Evolutionary conservation across 2,113 vertebrate species (phyloP).

Genomic region (Melanerpes aurifrons): DNA sequence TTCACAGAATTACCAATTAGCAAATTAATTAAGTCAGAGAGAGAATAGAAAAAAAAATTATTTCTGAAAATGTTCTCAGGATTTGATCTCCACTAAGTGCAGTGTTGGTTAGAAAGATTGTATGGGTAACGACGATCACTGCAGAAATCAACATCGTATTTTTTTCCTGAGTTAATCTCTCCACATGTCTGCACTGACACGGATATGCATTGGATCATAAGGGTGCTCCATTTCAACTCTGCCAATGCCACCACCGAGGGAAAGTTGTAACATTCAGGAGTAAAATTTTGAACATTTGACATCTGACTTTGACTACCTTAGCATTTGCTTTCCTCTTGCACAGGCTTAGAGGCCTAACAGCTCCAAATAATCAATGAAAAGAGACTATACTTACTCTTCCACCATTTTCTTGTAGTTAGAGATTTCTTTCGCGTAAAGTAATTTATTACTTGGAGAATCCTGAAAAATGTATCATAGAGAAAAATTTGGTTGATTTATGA

Average conservation of each 20-base stretch:
- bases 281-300: not conserved
- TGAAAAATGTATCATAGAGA: slow-evolving; percentile 53
- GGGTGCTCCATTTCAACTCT: rapidly evolving
- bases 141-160: not conserved
- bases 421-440: slow-evolving; percentile 98
- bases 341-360: not conserved
- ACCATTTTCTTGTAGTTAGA: slow-evolving; percentile 99
- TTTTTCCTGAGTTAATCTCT: not conserved
- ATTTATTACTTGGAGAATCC: slow-evolving; percentile 99
- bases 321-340: not conserved
- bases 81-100: not conserved
- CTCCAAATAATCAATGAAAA: not conserved
- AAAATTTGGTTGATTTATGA: slow-evolving; percentile 1
- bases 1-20: not conserved
- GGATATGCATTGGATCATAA: not conserved
- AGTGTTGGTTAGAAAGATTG: not conserved
- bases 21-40: not conserved
- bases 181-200: not conserved
- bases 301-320: not conserved
- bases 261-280: not conserved
- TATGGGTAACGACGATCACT: not conserved
- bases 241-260: not conserved
- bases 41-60: not conserved
- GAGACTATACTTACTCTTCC: slow-evolving; percentile 89
- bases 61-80: not conserved